A percentile compares a stretch with the other conserved stretches of the same genome.
These are phyloP conservation scores for Melinaea marsaeus DNA, from an alignment of 2,888 invertebrate species.

Conservation along the genomic window DNA sequence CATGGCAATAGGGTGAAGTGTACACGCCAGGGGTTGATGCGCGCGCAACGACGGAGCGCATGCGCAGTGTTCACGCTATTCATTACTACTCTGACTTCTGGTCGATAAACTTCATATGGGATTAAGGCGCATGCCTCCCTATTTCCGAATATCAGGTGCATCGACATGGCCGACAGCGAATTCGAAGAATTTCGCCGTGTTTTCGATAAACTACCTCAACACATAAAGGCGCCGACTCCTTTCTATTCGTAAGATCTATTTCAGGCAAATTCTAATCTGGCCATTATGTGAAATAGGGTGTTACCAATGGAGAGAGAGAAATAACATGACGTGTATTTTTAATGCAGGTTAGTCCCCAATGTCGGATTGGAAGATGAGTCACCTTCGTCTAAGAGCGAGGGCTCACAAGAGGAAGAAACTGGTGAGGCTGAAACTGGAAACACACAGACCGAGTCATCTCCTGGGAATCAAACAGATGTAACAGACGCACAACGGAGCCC, in stretches of 20 bases:
- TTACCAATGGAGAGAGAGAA: background rate
- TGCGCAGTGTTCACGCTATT: slow-evolving; percentile 41
- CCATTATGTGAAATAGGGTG: background rate
- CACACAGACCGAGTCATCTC: slow-evolving; percentile 40
- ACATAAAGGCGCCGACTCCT: slow-evolving; percentile 86
- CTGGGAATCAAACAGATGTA: slow-evolving; percentile 51
- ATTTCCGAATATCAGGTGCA: slow-evolving; percentile 82
- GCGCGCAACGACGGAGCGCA: slow-evolving; percentile 43
- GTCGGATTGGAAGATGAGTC: slow-evolving; percentile 89
- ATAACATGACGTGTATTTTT: slow-evolving; percentile 3
- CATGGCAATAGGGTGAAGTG: slow-evolving; percentile 37
- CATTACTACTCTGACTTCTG: slow-evolving; percentile 36
- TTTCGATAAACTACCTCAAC: slow-evolving; percentile 89
- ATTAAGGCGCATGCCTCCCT: slow-evolving; percentile 57
- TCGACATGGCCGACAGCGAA: slow-evolving; percentile 94
- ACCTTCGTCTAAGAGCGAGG: slow-evolving; percentile 86
- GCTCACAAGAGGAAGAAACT: slow-evolving; percentile 81
- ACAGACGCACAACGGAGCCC: slow-evolving; percentile 57
- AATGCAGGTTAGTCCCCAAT: slow-evolving; percentile 87
- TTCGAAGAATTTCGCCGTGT: slow-evolving; percentile 94
- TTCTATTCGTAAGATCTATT: slow-evolving; percentile 90
- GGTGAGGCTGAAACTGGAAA: slow-evolving; percentile 69
- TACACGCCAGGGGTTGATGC: slow-evolving; percentile 39
- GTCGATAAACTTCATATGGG: slow-evolving; percentile 57
- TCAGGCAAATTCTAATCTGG: background rate